Conservation (phyloP, 2,113 vertebrate genomes). For the Amphiprion percula region DNA sequence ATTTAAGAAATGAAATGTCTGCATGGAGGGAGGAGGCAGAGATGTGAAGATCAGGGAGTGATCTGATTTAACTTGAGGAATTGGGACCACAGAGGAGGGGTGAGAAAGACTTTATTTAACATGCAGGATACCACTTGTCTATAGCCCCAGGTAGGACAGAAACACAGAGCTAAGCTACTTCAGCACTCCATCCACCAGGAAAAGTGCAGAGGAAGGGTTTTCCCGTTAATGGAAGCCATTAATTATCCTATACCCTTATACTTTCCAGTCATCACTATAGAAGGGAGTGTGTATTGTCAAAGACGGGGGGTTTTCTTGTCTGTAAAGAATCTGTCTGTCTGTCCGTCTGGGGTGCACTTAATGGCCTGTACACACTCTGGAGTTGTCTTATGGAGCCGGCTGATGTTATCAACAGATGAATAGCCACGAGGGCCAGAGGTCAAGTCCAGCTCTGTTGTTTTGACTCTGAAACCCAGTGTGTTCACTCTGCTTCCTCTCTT, state of each 20-base stretch:
- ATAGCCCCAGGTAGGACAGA: conserved; percentile 73
- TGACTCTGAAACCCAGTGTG: conserved; percentile 69
- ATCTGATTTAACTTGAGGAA: conserved; percentile 70
- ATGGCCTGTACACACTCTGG: conserved; percentile 57
- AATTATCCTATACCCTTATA: conserved; percentile 70
- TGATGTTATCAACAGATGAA: conserved; percentile 80
- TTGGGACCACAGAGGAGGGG: conserved; percentile 25
- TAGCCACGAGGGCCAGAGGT: conserved; percentile 71
- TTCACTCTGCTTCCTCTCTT: conserved; percentile 69
- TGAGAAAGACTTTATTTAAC: conserved; percentile 72
- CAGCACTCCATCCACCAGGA: conserved; percentile 70
- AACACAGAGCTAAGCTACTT: conserved; percentile 73
- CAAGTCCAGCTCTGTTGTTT: conserved; percentile 78
- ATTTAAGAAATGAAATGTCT: conserved; percentile 52
- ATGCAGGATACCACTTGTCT: conserved; percentile 79
- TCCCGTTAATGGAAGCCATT: conserved; percentile 74
- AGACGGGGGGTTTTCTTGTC: conserved; percentile 33
- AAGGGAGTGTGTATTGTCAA: conserved; percentile 44
- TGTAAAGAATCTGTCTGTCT: conserved; percentile 30
- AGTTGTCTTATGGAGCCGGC: conserved; percentile 41
- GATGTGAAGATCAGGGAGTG: conserved; percentile 37
- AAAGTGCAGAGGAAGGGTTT: conserved; percentile 80
- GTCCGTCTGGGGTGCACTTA: conserved; percentile 35
- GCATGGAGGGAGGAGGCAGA: conserved; percentile 40
- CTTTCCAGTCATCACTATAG: conserved; percentile 65